Evolutionary conservation across 2,113 vertebrate species (phyloP), one percentile per base, ranked within the genome.

Genomic region (Entosphenus tridentatus): DNA sequence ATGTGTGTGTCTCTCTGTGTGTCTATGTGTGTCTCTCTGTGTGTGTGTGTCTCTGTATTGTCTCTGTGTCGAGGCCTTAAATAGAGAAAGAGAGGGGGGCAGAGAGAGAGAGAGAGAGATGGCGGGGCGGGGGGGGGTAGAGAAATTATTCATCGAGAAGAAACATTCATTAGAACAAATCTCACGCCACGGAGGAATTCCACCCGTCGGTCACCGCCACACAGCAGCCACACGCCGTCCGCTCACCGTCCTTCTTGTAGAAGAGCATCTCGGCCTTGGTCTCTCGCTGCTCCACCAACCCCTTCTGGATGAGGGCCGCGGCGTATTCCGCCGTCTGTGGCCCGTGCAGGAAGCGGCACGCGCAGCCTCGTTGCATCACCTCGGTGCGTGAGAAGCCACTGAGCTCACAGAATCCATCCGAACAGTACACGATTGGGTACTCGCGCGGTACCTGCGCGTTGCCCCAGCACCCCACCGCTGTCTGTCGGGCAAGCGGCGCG

Each of bases 351-450:
- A 97, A 97, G 78, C 88, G 88, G 76, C 93, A 97, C 73, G 88
- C 86, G 71, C 93, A 97, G 75, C 87, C 91, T 81, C 93, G 93
- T 80, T 97, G 93, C 93, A 97, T 97, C 78, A 97, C 93, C 81
- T 97, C 93, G 0, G 85, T 87, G 70, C 93, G 82, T 65, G 87
- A 86, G 77, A 87, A 97, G 67, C 93, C 88, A 58, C 88, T 86
- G 71, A 97, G 87, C 73, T 96, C 93, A 56, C 93, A 97, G 84
- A 97, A 97, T 79, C 91, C 93, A 87, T 97, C 93, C 0, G 93
- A 97, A 78, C 93, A 97, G 80, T 97, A 96, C 76, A 97, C 93
- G 68, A 97, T 97, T 67, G 93, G 93, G 76, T 91, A 96, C 71
- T 88, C 91, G 72, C 95, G 87, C 3, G 85, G 86, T 78, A 96